Base-by-base conservation (phyloP, 2,888 invertebrate genomes). In the Dendrolimus pini region DNA sequence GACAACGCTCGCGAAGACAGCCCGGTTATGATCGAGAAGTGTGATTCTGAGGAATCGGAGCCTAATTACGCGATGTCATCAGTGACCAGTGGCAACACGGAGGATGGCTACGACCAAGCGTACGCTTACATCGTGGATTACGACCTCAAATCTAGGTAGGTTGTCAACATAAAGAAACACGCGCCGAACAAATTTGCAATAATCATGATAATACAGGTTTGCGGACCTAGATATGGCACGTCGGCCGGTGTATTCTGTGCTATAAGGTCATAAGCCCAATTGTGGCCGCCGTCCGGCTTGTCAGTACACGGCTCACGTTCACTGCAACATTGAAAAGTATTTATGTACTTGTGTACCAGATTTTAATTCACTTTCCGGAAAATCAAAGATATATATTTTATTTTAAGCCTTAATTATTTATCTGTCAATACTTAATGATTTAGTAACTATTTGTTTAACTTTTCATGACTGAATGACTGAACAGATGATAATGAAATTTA, bases 131-230 rank as follows among this genome's bases (percentile, higher is more conserved):
- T 89, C 67, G 71, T 80, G 60, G 89, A 90, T 64, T 89, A 87
- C 69, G 88, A 88, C 78, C 85, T 90, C 62, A 88, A 89, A 75
- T 89, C 87, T 78, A 89, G 90, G 90, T 90, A 75, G 71, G 78
- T 64, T 54, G 8, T 47, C 9, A 12, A 47, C 47, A 30, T 47
- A 56, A 60, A 55, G 57, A 42, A 41, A 55, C 54, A 58, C 60
- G 62, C 64, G 66, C 66, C 65, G 68, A 66, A 63, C 62, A 60
- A 60, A 66, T 63, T 65, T 59, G 55, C 56, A 63, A 56, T 62
- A 60, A 61, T 58, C 59, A 58, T 53, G 59, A 60, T 62, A 62
- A 47, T 47, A 47, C 47, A 47, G 12, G 54, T 57, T 64, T 60
- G 47, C 47, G 12, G 47, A 47, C 47, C 47, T 47, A 47, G 47